Conservation (phyloP, 2,113 vertebrate genomes). For the Tiliqua scincoides region DNA sequence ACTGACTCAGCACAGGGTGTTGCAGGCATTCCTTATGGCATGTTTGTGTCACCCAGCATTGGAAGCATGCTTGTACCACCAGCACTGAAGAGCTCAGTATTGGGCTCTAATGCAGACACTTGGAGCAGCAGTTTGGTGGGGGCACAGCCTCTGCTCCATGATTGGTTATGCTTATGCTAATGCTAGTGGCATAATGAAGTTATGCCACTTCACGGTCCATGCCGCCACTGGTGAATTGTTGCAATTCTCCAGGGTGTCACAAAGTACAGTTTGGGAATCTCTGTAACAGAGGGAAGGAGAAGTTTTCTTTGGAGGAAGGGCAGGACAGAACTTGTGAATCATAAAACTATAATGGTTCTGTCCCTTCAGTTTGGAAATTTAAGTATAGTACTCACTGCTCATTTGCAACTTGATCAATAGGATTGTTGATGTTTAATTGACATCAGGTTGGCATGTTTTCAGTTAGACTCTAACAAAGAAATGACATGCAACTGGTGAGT, state of each 20-base stretch:
- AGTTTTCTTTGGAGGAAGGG: too few species aligned
- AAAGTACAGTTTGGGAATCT: background rate
- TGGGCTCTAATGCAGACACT: too few species aligned
- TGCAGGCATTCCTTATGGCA: too few species aligned
- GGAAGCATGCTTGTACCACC: too few species aligned
- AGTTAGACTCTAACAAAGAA: slow-evolving; percentile 6
- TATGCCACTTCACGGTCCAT: too few species aligned
- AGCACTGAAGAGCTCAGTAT: too few species aligned
- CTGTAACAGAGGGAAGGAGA: background rate
- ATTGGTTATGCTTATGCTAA: background rate
- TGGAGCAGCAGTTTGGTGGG: too few species aligned
- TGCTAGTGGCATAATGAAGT: too few species aligned
- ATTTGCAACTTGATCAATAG: slow-evolving; percentile 9
- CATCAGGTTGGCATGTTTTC: slow-evolving; percentile 1
- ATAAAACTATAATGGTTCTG: background rate
- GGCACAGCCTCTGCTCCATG: background rate
- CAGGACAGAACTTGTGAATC: background rate
- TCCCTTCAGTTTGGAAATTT: background rate
- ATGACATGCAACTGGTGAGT: background rate
- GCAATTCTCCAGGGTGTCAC: too few species aligned
- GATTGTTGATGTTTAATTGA: slow-evolving; percentile 2
- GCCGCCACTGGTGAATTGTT: too few species aligned
- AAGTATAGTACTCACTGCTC: background rate
- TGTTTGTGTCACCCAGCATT: too few species aligned
- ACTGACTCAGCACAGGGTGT: too few species aligned